Percentiles rank a stretch among this genome's conserved stretches.
Evolutionary conservation across 2,113 vertebrate species (phyloP).

Genomic region (Archocentrus centrarchus): DNA sequence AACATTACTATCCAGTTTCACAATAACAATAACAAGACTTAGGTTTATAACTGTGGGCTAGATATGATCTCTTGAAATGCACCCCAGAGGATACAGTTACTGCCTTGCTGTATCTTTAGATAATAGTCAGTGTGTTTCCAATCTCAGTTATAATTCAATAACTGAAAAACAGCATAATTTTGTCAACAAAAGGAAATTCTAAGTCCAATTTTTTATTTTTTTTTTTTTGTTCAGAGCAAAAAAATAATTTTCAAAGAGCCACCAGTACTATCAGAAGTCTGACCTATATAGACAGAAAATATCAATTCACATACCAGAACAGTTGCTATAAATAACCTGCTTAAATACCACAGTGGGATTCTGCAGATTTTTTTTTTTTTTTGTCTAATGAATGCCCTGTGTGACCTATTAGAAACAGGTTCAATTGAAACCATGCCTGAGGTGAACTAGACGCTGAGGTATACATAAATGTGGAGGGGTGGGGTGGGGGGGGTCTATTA

Average conservation of each 20-base stretch:
- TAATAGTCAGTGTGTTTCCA: not conserved
- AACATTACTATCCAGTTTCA: not conserved
- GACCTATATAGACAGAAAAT: slow-evolving; percentile 44
- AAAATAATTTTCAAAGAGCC: slow-evolving; percentile 1
- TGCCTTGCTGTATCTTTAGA: not conserved
- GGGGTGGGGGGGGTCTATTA: slow-evolving; percentile 51
- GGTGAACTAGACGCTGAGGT: slow-evolving; percentile 8
- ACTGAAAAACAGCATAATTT: not conserved
- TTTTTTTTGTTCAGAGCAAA: not conserved
- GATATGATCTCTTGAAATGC: not conserved
- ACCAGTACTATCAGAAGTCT: slow-evolving; percentile 7
- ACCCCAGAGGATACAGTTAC: not conserved
- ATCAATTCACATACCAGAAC: slow-evolving; percentile 25
- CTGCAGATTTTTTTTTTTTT: slow-evolving; percentile 1
- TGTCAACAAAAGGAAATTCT: not conserved
- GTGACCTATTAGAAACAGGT: slow-evolving; percentile 42
- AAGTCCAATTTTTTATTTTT: not conserved
- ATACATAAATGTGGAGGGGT: not conserved
- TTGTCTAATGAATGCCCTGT: not conserved
- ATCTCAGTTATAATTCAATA: not conserved
- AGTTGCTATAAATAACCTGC: slow-evolving; percentile 43
- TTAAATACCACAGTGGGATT: slow-evolving; percentile 30
- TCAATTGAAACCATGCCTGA: slow-evolving; percentile 25
- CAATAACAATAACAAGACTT: not conserved
- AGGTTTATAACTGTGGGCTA: not conserved